Evolutionary conservation across 2,113 vertebrate genomes (phyloP).

Genomic region (Pycnonotus jocosus): DNA sequence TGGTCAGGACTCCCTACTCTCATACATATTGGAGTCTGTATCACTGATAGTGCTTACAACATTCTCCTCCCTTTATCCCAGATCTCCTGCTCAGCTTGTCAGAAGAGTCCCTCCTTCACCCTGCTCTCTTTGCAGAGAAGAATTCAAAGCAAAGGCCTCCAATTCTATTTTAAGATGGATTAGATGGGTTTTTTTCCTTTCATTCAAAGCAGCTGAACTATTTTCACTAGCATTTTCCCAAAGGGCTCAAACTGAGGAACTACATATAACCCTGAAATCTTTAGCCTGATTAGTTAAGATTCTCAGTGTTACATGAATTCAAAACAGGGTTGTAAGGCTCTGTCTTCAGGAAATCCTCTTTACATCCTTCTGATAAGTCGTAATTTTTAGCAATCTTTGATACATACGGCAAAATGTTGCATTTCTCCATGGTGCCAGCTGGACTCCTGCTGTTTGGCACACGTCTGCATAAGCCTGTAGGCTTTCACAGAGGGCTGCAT

Average conservation of each 20-base stretch:
- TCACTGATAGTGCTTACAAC: background rate
- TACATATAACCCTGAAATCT: background rate
- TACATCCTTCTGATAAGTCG: background rate
- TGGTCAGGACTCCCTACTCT: background rate
- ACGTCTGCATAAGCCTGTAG: slow-evolving; percentile 53
- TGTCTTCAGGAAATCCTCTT: background rate
- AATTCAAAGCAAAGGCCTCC: background rate
- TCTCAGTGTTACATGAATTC: background rate
- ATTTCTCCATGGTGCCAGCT: slow-evolving; percentile 54
- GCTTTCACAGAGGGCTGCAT: slow-evolving; percentile 40
- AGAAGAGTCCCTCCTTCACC: background rate
- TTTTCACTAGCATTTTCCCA: background rate
- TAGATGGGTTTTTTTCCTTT: background rate
- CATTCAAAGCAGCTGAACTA: background rate
- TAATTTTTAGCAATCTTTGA: background rate
- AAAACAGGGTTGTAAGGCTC: background rate
- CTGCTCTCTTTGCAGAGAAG: background rate
- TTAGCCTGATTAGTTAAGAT: background rate
- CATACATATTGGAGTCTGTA: background rate
- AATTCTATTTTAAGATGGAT: background rate
- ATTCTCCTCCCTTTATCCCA: background rate
- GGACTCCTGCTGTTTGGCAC: slow-evolving; percentile 47
- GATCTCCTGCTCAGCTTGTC: background rate
- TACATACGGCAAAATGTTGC: slow-evolving; percentile 66
- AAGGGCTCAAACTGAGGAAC: background rate